These are phyloP conservation scores for Mesitornis unicolor DNA, from an alignment of 2,113 vertebrate species.

Conservation along the genomic window DNA sequence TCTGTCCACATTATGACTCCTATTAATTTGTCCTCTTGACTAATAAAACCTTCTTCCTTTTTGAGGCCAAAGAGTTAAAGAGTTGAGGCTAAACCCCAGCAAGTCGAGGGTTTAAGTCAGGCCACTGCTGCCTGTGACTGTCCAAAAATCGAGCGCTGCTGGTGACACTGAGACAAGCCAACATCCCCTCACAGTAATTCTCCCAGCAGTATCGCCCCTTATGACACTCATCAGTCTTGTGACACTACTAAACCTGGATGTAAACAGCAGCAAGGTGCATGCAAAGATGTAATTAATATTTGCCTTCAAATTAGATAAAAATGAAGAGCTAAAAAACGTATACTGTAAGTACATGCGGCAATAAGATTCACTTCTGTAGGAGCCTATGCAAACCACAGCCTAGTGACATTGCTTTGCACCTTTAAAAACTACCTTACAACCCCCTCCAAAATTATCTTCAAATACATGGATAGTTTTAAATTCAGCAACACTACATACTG, in stretches of 20 bases:
- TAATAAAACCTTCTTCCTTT: background rate
- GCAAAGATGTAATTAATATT: background rate
- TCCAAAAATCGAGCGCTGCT: background rate
- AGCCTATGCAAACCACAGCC: background rate
- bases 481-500: background rate
- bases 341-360: background rate
- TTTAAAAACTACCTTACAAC: background rate
- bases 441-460: background rate
- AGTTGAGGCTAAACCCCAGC: background rate
- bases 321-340: background rate
- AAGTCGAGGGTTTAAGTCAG: background rate
- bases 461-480: background rate
- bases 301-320: conserved; percentile 4
- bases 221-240: background rate
- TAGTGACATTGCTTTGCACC: background rate
- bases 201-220: background rate
- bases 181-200: background rate
- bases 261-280: conserved; percentile 8
- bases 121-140: background rate
- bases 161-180: background rate
- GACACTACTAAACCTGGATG: background rate
- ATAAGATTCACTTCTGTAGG: background rate
- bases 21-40: background rate
- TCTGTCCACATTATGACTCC: background rate
- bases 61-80: background rate